Conservation (phyloP, 2,113 vertebrate genomes). For the Epinephelus lanceolatus region DNA sequence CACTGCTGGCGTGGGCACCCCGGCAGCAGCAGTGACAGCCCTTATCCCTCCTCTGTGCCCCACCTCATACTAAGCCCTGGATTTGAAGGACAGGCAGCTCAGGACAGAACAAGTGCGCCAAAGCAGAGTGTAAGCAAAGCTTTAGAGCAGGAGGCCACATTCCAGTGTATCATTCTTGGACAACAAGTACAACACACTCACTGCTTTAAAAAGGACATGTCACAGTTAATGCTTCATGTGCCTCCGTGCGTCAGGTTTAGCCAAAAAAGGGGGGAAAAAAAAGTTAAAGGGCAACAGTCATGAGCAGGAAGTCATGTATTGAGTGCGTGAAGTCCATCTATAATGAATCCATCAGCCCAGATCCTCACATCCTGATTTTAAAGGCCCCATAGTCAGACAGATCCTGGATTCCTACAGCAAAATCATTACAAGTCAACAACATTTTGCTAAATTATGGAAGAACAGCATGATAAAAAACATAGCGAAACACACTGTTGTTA, state of each 20-base stretch:
- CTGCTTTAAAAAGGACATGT: conserved; percentile 35
- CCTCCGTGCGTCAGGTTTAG: conserved; percentile 7
- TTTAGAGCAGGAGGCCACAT: conserved; percentile 46
- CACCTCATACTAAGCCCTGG: conserved; percentile 72
- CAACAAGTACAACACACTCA: conserved; percentile 44
- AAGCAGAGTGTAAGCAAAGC: conserved; percentile 54
- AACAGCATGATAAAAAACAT: conserved; percentile 52
- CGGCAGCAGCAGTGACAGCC: conserved; percentile 63
- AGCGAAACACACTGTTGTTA: conserved; percentile 50
- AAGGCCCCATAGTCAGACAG: conserved; percentile 18
- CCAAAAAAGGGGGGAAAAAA: conserved; percentile 8
- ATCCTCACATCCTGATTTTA: conserved; percentile 24
- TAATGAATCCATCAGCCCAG: conserved; percentile 22
- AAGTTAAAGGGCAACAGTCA: conserved; percentile 37
- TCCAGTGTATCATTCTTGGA: conserved; percentile 34
- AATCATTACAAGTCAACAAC: conserved; percentile 23
- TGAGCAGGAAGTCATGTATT: conserved; percentile 28
- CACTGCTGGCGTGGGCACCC: conserved; percentile 67
- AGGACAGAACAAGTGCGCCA: conserved; percentile 63
- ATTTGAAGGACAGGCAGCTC: conserved; percentile 69
- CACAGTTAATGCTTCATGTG: conserved; percentile 44
- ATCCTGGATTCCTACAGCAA: conserved; percentile 30
- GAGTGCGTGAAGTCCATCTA: conserved; percentile 20
- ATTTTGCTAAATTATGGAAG: conserved; percentile 68
- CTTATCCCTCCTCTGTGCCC: conserved; percentile 71